Evolutionary conservation across 1,140 invertebrate genomes (phyloP).

Genomic region (Trichogramma pretiosum): DNA sequence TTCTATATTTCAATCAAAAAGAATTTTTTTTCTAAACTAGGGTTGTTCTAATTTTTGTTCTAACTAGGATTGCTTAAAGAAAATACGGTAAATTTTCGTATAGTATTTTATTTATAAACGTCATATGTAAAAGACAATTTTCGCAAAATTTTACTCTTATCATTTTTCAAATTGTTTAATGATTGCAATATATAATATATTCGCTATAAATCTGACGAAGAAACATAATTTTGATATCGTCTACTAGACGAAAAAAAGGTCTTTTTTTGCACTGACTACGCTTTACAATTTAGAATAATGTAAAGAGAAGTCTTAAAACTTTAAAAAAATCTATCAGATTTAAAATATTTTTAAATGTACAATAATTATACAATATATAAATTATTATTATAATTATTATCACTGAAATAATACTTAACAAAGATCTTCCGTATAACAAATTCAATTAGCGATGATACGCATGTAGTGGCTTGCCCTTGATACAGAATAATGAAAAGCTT

Average conservation of each 20-base stretch:
- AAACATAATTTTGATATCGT: constrained; percentile 12
- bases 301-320: constrained; percentile 18
- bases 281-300: constrained; percentile 13
- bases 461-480: too few species aligned
- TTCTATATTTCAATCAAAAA: too few species aligned
- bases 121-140: constrained; percentile 19
- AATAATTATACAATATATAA: too few species aligned
- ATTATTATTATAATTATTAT: constrained; percentile 7
- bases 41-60: too few species aligned
- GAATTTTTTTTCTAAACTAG: too few species aligned
- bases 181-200: too few species aligned
- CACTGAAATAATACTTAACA: constrained; percentile 13
- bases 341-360: constrained; percentile 6
- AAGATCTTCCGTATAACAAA: constrained; percentile 9
- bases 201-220: too few species aligned
- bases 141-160: constrained; percentile 14
- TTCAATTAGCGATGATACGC: too few species aligned
- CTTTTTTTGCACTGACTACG: constrained; percentile 7
- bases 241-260: constrained; percentile 14
- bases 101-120: constrained; percentile 19
- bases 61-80: too few species aligned
- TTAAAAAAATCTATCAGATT: constrained; percentile 18
- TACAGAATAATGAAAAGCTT: too few species aligned
- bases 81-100: too few species aligned
- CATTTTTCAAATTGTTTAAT: too few species aligned